Evolutionary conservation across 1,140 invertebrate genomes (phyloP).

Genomic region (Brachionus rubens): DNA sequence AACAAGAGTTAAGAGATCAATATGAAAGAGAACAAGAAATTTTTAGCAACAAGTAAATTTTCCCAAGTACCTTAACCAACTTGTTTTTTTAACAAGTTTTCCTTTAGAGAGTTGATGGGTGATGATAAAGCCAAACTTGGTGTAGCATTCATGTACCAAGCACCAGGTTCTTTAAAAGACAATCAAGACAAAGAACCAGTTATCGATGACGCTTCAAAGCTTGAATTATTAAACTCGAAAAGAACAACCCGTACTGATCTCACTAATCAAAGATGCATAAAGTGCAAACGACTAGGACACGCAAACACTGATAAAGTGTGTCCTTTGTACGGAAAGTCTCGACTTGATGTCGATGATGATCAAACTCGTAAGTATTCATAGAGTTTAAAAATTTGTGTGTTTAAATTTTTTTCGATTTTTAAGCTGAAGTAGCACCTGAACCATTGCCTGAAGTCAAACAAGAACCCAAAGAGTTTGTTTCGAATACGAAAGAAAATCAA

Average conservation of each 20-base stretch:
- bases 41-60: slow-evolving; percentile 84
- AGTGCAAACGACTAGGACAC: slow-evolving; percentile 98
- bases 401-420: not conserved
- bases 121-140: slow-evolving; percentile 99
- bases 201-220: slow-evolving; percentile 82
- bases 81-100: not conserved
- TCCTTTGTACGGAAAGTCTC: slow-evolving; percentile 70
- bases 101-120: slow-evolving; percentile 78
- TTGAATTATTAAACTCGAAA: slow-evolving; percentile 84
- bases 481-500: not conserved
- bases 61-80: not conserved
- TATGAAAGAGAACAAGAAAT: slow-evolving; percentile 99
- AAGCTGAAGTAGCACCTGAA: not conserved
- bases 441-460: slow-evolving; percentile 1
- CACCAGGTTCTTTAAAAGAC: slow-evolving; percentile 77
- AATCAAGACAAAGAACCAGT: not conserved
- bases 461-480: slow-evolving; percentile 2
- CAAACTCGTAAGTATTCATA: not conserved
- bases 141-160: slow-evolving; percentile 98
- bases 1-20: slow-evolving; percentile 89
- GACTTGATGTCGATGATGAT: slow-evolving; percentile 11
- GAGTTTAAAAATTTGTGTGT: not conserved
- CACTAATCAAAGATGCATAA: slow-evolving; percentile 76
- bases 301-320: slow-evolving; percentile 98
- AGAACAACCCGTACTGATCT: not conserved